Conservation (phyloP, 2,113 vertebrate species). For the Steatornis caripensis region DNA sequence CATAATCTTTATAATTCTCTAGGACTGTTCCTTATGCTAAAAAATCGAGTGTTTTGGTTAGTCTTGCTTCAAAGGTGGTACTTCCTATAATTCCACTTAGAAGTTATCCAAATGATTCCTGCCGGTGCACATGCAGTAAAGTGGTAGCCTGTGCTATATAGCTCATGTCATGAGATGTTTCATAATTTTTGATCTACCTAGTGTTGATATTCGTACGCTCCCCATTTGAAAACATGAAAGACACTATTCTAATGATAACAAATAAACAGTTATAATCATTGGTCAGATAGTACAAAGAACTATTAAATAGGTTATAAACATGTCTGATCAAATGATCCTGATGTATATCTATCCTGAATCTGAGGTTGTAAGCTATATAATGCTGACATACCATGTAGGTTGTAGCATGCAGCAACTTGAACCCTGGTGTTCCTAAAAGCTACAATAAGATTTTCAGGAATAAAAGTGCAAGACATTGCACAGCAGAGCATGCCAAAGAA, state of each 20-base stretch:
- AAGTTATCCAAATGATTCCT: not conserved
- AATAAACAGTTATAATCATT: not conserved
- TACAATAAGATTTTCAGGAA: not conserved
- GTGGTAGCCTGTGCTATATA: not conserved
- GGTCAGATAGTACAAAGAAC: not conserved
- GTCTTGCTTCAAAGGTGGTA: not conserved
- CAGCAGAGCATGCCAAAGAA: slow-evolving; percentile 1
- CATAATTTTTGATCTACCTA: not conserved
- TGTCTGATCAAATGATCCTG: not conserved
- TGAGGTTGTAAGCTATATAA: not conserved
- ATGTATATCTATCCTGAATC: not conserved
- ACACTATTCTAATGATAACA: not conserved
- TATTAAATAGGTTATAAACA: not conserved
- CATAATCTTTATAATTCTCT: not conserved
- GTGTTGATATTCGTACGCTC: not conserved
- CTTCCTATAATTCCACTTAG: not conserved
- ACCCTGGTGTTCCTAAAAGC: not conserved
- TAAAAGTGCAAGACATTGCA: not conserved
- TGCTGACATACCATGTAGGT: not conserved
- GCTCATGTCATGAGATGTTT: not conserved
- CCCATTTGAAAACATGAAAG: not conserved
- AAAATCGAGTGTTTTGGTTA: not conserved
- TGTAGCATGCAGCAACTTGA: not conserved
- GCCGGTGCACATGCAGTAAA: not conserved
- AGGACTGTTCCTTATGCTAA: not conserved